These are phyloP conservation scores for Cydia fagiglandana DNA, from an alignment of 1,140 invertebrate species.

Conservation along the genomic window DNA sequence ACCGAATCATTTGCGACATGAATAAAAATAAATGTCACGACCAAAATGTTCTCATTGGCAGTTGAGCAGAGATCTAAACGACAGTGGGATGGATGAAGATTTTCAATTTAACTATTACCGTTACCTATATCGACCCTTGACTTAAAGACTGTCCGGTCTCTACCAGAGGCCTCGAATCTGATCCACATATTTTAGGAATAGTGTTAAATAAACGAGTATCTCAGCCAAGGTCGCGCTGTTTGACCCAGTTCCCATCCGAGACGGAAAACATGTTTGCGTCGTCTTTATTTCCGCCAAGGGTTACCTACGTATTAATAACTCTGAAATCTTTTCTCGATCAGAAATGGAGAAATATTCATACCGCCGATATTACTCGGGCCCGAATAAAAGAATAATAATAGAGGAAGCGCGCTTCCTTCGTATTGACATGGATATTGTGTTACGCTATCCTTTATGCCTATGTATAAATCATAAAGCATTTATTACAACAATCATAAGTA, in stretches of 20 bases:
- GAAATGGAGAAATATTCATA: slow-evolving; percentile 32
- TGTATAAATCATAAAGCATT: no score
- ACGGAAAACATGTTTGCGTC: slow-evolving; percentile 53
- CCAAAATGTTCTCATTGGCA: no score
- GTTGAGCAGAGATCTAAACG: no score
- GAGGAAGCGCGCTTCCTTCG: no score
- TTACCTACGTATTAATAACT: slow-evolving; percentile 25
- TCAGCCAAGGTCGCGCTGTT: slow-evolving; percentile 47
- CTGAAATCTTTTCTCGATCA: slow-evolving; percentile 8
- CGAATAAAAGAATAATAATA: neutral
- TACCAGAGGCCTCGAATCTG: neutral
- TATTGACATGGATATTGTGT: no score
- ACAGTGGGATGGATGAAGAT: no score
- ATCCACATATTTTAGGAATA: slow-evolving; percentile 25
- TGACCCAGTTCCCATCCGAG: slow-evolving; percentile 48
- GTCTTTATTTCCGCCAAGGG: slow-evolving; percentile 14
- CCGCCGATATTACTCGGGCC: neutral
- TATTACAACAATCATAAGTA: no score
- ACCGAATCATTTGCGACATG: no score
- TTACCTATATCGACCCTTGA: no score
- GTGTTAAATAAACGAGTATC: slow-evolving; percentile 34
- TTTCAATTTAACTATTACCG: no score
- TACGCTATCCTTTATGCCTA: no score
- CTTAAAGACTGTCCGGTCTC: neutral
- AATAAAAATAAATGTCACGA: no score